Conservation (phyloP, 1,140 invertebrate species). For the Pogonognathellus flavescens region DNA sequence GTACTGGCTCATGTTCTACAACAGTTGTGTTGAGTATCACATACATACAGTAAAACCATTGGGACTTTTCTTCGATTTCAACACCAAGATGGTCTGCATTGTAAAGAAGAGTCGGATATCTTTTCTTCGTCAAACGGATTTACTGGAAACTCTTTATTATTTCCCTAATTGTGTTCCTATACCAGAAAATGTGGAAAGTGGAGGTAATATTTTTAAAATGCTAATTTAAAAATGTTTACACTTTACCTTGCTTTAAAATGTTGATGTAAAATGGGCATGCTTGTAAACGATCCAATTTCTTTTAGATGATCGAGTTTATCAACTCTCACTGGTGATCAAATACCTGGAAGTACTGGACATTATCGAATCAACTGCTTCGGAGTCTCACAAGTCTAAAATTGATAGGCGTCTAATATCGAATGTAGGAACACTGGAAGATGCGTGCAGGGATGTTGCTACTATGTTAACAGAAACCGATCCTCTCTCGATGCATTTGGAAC, state of each 20-base stretch:
- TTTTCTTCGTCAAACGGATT: slow-evolving; percentile 64
- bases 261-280: too few relatives aligned
- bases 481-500: slow-evolving; percentile 31
- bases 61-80: slow-evolving; percentile 63
- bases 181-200: slow-evolving; percentile 30
- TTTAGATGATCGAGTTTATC: slow-evolving; percentile 50
- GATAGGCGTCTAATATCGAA: slow-evolving; percentile 52
- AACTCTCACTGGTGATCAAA: slow-evolving; percentile 58
- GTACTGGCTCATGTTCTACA: slow-evolving; percentile 65
- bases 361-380: slow-evolving; percentile 58
- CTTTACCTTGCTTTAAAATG: too few relatives aligned
- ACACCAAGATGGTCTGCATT: slow-evolving; percentile 59
- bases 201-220: neutral
- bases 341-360: slow-evolving; percentile 64
- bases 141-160: slow-evolving; percentile 64
- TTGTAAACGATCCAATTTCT: too few relatives aligned
- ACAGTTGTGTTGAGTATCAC: slow-evolving; percentile 66
- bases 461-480: slow-evolving; percentile 61
- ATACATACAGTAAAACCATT: slow-evolving; percentile 65
- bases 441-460: slow-evolving; percentile 60
- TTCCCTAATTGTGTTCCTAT: slow-evolving; percentile 63
- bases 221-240: neutral
- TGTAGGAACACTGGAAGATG: neutral
- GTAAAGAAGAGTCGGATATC: slow-evolving; percentile 65
- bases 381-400: slow-evolving; percentile 53